Evolutionary conservation across 2,888 invertebrate genomes (phyloP).

Genomic region (Eupsilia transversa): DNA sequence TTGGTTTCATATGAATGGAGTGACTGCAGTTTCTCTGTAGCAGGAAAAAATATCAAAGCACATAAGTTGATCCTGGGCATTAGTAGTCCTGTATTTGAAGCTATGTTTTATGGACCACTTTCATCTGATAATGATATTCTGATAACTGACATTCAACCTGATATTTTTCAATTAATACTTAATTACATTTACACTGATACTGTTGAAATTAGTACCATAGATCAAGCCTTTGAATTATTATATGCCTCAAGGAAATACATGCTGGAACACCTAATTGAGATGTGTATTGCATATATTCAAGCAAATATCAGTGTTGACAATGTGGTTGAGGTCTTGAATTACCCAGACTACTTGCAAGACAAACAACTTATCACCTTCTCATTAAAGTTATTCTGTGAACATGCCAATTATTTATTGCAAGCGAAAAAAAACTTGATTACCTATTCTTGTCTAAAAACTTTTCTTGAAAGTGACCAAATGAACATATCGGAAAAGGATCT

Average conservation of each 20-base stretch:
- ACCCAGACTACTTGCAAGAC: slow-evolving; percentile 91
- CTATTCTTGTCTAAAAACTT: slow-evolving; percentile 84
- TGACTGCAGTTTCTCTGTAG: slow-evolving; percentile 91
- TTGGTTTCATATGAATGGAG: slow-evolving; percentile 89
- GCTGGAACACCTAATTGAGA: slow-evolving; percentile 87
- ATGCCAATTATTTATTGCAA: slow-evolving; percentile 89
- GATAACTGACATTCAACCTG: slow-evolving; percentile 91
- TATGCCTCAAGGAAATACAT: slow-evolving; percentile 93
- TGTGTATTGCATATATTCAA: slow-evolving; percentile 89
- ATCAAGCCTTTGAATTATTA: slow-evolving; percentile 91
- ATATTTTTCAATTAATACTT: slow-evolving; percentile 91
- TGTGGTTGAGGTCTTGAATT: slow-evolving; percentile 91
- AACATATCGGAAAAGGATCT: slow-evolving; percentile 90
- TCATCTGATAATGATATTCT: slow-evolving; percentile 87
- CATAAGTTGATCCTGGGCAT: slow-evolving; percentile 92
- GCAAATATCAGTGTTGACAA: slow-evolving; percentile 90
- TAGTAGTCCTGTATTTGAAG: slow-evolving; percentile 93
- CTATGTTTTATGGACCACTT: slow-evolving; percentile 92
- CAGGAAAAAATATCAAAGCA: slow-evolving; percentile 88
- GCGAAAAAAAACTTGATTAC: slow-evolving; percentile 88
- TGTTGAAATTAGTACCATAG: slow-evolving; percentile 88
- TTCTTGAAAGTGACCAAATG: slow-evolving; percentile 87
- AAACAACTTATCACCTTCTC: slow-evolving; percentile 88
- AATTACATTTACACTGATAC: slow-evolving; percentile 92
- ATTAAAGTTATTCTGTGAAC: slow-evolving; percentile 89